Base-by-base conservation (phyloP, 1,140 invertebrate genomes). In the Nebria ingens region DNA sequence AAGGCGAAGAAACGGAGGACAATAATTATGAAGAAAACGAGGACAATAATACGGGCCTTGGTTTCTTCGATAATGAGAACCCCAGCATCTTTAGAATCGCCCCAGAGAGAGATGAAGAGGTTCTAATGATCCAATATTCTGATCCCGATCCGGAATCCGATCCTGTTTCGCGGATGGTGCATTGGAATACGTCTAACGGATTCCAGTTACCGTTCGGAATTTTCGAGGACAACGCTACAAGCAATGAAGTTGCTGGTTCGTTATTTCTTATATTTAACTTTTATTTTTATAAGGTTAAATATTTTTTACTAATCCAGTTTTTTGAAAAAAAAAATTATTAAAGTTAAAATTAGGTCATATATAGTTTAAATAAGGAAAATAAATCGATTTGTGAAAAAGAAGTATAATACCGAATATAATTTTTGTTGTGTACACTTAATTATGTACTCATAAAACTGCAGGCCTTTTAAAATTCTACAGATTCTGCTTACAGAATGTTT, bases 51-150 rank as follows among this genome's bases (percentile, higher is more conserved):
- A 20, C 53, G 11, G n/a, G 42, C 45, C n/a, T 55, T 50, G 13
- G 20, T 49, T n/a, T 50, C 45, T 54, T 61, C 12, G 61, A 62
- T 52, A 57, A 59, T 77, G 11, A 71, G 75, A 45, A 45, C 15
- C 40, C 40, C 9, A 45, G 40, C 17, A 45, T 45, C 15, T 45
- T 45, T 17, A 9, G 40, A 4, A 45, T 45, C 9, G 40, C 40
- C 17, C 40, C 71, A 17, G 80, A 81, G 53, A 69, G 77, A 42
- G 73, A 77, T 19, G 76, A 81, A 58, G 80, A 81, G 62, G 75
- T 82, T 40, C 69, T 83, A 2, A 82, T 83, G 77, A 80, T 83
- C 57, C 79, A 80, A 51, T 81, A 82, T 59, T 62, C 75, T 3
- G 73, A 74, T 52, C 71, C 73, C 1, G 64, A 66, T 51, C 60